These are phyloP conservation scores for Napeogenes inachia DNA, from an alignment of 2,888 invertebrate species.

Conservation along the genomic window DNA sequence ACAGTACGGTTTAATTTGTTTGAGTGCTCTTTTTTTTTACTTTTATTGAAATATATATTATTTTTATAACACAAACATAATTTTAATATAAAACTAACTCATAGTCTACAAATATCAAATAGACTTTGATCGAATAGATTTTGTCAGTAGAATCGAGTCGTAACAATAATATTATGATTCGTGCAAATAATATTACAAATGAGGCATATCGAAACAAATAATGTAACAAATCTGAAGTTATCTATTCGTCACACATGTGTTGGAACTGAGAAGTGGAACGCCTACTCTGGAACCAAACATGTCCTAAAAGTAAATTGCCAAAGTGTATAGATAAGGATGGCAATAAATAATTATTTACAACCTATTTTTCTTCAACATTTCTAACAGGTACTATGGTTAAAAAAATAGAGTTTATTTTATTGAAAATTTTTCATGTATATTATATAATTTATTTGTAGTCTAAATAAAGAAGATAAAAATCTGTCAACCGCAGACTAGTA, in stretches of 20 bases:
- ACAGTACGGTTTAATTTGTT: neutral
- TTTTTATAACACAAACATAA: too few species aligned
- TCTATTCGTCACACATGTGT: conserved; percentile 2
- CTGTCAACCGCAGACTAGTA: conserved; percentile 38
- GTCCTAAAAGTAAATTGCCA: too few species aligned
- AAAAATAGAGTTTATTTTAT: too few species aligned
- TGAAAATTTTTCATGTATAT: too few species aligned
- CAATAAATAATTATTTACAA: too few species aligned
- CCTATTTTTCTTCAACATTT: too few species aligned
- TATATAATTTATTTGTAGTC: too few species aligned
- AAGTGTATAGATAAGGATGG: too few species aligned
- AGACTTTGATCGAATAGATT: neutral
- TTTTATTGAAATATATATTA: neutral
- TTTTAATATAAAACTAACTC: too few species aligned
- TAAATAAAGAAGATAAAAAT: conserved; percentile 15
- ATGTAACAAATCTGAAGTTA: conserved; percentile 3
- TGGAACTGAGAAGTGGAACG: neutral
- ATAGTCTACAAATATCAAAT: conserved; percentile 2
- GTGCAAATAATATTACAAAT: conserved; percentile 5
- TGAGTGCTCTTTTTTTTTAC: conserved; percentile 4
- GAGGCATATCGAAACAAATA: conserved; percentile 3
- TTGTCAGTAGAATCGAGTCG: neutral
- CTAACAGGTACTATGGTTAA: too few species aligned
- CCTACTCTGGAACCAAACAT: neutral
- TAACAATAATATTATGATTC: neutral